Evolutionary conservation across 2,888 invertebrate genomes (phyloP).

Genomic region (Apamea crenata): DNA sequence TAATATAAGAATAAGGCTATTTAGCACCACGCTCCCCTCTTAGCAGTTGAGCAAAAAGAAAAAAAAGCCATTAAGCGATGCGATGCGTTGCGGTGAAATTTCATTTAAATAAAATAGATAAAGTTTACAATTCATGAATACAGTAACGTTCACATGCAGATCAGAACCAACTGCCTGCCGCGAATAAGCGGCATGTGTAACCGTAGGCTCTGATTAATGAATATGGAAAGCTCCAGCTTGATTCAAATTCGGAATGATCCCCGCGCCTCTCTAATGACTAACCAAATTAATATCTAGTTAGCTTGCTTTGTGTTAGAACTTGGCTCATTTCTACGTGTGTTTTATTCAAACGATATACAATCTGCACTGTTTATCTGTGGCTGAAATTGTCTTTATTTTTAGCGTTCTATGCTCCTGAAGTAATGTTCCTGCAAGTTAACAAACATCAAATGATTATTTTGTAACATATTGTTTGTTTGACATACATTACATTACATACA

Average conservation of each 20-base stretch:
- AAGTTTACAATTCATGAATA: slow-evolving; percentile 7
- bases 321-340: slow-evolving; percentile 18
- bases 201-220: slow-evolving; percentile 58
- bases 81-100: too few species aligned
- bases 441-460: neutral
- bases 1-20: too few species aligned
- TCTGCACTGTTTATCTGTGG: neutral
- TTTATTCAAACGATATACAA: neutral
- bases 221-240: slow-evolving; percentile 60
- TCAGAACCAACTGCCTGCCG: slow-evolving; percentile 19
- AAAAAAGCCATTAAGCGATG: neutral
- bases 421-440: neutral
- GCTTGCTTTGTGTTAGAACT: slow-evolving; percentile 22
- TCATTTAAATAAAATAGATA: slow-evolving; percentile 3
- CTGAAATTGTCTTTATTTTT: neutral
- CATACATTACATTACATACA: too few species aligned
- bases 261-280: slow-evolving; percentile 63
- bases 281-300: slow-evolving; percentile 64
- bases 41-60: neutral
- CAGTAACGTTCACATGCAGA: neutral
- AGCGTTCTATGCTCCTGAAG: neutral
- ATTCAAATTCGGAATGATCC: slow-evolving; percentile 66
- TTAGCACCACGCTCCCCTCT: too few species aligned
- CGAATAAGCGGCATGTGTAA: slow-evolving; percentile 50
- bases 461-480: neutral